Percentiles rank a stretch among this genome's conserved stretches.
These are phyloP conservation scores for Accipiter cooperii DNA, from an alignment of 2,113 vertebrate species.

Conservation along the genomic window DNA sequence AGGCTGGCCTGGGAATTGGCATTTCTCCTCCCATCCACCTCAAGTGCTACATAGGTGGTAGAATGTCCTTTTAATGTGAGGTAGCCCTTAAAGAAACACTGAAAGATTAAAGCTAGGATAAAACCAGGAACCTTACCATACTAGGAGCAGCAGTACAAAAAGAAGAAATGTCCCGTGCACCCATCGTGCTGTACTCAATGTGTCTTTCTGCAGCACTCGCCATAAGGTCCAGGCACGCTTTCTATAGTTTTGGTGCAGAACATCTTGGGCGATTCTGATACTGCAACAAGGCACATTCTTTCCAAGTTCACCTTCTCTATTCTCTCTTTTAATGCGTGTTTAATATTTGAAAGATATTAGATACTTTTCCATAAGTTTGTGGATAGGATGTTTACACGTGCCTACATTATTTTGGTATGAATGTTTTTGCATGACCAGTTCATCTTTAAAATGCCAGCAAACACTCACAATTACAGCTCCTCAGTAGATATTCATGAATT, in stretches of 20 bases:
- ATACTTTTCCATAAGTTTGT: not conserved
- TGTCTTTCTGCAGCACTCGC: not conserved
- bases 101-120: not conserved
- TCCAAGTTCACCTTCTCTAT: not conserved
- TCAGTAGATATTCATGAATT: not conserved
- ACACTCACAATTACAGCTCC: not conserved
- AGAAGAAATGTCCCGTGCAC: fast-evolving
- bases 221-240: fast-evolving
- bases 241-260: not conserved
- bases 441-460: not conserved
- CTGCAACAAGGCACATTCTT: not conserved
- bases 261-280: not conserved
- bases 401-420: not conserved
- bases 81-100: not conserved
- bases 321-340: not conserved
- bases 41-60: not conserved
- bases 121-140: not conserved
- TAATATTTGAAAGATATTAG: not conserved
- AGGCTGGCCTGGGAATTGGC: fast-evolving
- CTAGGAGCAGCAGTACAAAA: not conserved
- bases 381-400: not conserved
- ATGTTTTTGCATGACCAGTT: not conserved
- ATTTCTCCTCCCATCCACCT: not conserved
- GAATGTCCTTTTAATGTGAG: not conserved
- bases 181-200: fast-evolving